These are phyloP conservation scores for Folsomia manolachei DNA, from an alignment of 2,888 invertebrate genomes.

Conservation along the genomic window DNA sequence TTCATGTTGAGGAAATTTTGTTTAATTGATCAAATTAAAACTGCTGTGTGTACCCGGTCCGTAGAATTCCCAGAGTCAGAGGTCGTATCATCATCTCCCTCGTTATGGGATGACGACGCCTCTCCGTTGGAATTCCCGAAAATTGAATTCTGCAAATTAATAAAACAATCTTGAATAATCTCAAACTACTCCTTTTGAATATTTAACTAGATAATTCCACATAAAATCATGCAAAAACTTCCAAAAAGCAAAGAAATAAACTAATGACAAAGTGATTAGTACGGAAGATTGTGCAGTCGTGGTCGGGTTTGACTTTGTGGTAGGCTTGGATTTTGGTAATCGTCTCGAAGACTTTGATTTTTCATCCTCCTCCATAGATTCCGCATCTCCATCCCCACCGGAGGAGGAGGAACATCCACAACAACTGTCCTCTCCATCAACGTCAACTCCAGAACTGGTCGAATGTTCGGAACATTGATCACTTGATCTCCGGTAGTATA, in stretches of 20 bases:
- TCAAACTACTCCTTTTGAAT: not conserved
- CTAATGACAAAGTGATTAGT: too few relatives aligned
- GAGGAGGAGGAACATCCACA: constrained; percentile 20
- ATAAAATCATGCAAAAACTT: not conserved
- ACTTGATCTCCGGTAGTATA: constrained; percentile 47
- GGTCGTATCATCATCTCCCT: constrained; percentile 38
- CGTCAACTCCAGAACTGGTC: constrained; percentile 9
- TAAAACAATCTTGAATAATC: not conserved
- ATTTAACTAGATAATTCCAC: too few relatives aligned
- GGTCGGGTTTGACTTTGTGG: not conserved
- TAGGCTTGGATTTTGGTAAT: not conserved
- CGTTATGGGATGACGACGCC: constrained; percentile 25
- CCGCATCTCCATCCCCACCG: constrained; percentile 31
- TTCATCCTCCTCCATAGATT: constrained; percentile 4
- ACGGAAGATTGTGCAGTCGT: too few relatives aligned
- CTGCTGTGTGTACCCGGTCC: constrained; percentile 36
- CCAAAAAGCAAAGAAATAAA: not conserved
- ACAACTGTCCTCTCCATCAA: not conserved
- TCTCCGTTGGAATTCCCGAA: constrained; percentile 36
- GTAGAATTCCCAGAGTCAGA: constrained; percentile 47
- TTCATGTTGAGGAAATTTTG: not conserved
- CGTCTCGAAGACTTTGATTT: too few relatives aligned
- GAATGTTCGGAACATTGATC: constrained; percentile 48
- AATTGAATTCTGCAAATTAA: constrained; percentile 42
- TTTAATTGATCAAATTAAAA: not conserved